phyloP scores from a whole-genome alignment of 1,140 invertebrate species.

The Anagrus nilaparvatae region DNA sequence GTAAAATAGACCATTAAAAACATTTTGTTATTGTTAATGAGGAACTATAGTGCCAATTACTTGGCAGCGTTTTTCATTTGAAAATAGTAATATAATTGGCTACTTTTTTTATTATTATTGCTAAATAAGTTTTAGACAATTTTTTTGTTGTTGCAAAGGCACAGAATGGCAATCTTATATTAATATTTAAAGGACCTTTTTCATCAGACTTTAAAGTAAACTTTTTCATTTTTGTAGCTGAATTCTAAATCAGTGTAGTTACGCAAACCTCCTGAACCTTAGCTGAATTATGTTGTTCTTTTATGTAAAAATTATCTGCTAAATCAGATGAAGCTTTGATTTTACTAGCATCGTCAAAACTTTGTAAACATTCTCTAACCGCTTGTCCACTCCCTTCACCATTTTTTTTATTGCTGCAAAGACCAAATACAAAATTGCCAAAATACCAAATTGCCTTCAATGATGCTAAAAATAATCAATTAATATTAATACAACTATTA shows the following conservation, averaged over 20 bases:
- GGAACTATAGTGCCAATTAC: no score
- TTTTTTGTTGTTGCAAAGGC: no score
- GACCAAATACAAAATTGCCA: slow-evolving; percentile 95
- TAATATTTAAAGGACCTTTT: slow-evolving; percentile 14
- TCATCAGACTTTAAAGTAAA: neutral
- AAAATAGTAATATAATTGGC: no score
- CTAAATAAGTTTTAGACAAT: no score
- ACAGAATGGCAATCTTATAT: slow-evolving; percentile 22
- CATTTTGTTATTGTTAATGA: no score
- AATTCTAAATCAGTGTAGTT: slow-evolving; percentile 8
- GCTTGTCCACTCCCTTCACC: slow-evolving; percentile 84
- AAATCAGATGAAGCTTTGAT: slow-evolving; percentile 46
- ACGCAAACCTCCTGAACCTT: slow-evolving; percentile 54
- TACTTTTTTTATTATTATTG: no score
- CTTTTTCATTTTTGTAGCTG: neutral
- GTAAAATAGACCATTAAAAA: no score
- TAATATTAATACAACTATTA: neutral
- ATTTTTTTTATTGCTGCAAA: slow-evolving; percentile 88
- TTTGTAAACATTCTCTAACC: slow-evolving; percentile 85
- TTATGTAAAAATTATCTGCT: slow-evolving; percentile 35
- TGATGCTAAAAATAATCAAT: slow-evolving; percentile 66
- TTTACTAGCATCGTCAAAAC: slow-evolving; percentile 73
- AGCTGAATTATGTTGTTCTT: slow-evolving; percentile 42
- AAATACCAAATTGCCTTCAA: slow-evolving; percentile 94
- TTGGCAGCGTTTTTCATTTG: no score